phyloP scores from a whole-genome alignment of 2,888 invertebrate species.

The Cenopis cana region DNA sequence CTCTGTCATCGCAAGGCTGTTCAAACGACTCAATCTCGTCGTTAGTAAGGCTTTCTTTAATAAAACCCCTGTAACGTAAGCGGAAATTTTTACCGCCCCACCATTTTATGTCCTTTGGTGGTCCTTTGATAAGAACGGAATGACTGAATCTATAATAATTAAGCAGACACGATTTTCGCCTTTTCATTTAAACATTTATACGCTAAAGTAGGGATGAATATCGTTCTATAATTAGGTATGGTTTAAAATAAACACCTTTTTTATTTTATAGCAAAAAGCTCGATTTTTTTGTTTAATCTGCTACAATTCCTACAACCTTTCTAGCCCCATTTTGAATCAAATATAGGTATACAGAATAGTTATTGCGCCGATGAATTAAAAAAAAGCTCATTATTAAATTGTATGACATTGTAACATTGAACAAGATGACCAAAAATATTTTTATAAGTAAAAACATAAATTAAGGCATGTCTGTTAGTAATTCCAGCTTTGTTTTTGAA shows the following conservation, averaged over 20 bases:
- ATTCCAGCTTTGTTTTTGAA: neutral
- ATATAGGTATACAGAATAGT: too few relatives aligned
- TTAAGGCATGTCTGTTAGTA: too few relatives aligned
- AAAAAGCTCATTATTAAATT: neutral
- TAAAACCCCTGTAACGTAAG: slow-evolving; percentile 57
- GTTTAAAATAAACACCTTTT: slow-evolving; percentile 5
- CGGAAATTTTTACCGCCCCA: slow-evolving; percentile 53
- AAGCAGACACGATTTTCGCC: slow-evolving; percentile 49
- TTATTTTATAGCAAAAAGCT: neutral
- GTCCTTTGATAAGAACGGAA: slow-evolving; percentile 51
- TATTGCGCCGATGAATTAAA: too few relatives aligned
- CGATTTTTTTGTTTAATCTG: slow-evolving; percentile 12
- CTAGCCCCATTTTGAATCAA: neutral
- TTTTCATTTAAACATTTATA: slow-evolving; percentile 12
- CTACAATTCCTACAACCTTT: slow-evolving; percentile 3
- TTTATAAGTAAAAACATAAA: too few relatives aligned
- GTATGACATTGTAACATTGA: too few relatives aligned
- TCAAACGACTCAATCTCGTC: slow-evolving; percentile 57
- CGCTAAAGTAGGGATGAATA: slow-evolving; percentile 13
- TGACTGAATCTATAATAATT: slow-evolving; percentile 53
- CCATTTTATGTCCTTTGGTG: slow-evolving; percentile 52
- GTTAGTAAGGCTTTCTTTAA: slow-evolving; percentile 53
- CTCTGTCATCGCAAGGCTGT: slow-evolving; percentile 49
- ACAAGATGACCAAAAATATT: too few relatives aligned
- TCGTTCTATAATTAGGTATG: slow-evolving; percentile 24